phyloP scores from a whole-genome alignment of 2,797 vertebrate species.

The Tragopan temminckii region DNA sequence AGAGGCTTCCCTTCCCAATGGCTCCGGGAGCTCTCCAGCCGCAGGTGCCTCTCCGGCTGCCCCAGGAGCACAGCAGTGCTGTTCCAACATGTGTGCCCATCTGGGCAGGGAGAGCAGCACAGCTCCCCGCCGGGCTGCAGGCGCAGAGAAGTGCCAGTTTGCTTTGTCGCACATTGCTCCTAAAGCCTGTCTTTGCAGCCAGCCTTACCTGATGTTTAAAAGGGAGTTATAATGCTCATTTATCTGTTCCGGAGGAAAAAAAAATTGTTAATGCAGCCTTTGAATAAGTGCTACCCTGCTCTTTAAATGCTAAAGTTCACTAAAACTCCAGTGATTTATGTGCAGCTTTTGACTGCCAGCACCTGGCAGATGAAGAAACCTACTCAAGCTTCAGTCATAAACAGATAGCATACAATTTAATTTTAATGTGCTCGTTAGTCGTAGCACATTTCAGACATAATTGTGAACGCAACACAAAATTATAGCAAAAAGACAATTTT shows the following conservation, averaged over 20 bases:
- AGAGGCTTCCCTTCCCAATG: neutral
- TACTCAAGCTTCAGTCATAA: conserved; percentile 88
- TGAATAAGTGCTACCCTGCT: conserved; percentile 73
- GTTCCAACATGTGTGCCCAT: neutral
- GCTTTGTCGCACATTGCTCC: neutral
- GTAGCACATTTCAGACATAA: conserved; percentile 86
- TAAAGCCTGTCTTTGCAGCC: neutral
- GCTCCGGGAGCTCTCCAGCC: neutral
- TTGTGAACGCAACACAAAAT: conserved; percentile 88
- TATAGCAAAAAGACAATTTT: conserved; percentile 97
- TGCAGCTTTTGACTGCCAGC: conserved; percentile 85
- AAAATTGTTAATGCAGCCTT: conserved; percentile 56
- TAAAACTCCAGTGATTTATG: conserved; percentile 81
- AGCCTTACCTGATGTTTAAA: conserved; percentile 52
- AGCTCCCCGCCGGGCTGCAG: neutral
- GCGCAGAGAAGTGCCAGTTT: neutral
- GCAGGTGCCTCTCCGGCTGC: neutral
- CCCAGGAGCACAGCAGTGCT: neutral
- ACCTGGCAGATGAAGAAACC: conserved; percentile 89
- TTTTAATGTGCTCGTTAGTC: conserved; percentile 87
- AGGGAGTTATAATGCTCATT: conserved; percentile 76
- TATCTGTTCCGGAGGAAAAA: conserved; percentile 60
- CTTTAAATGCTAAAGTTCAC: conserved; percentile 83
- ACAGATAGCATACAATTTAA: conserved; percentile 87
- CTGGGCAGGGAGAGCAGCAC: neutral